A percentile compares a stretch with the other conserved stretches of the same genome.
These are phyloP conservation scores for Clarias macrocephalus DNA, from an alignment of 2,113 vertebrate genomes.

Conservation along the genomic window DNA sequence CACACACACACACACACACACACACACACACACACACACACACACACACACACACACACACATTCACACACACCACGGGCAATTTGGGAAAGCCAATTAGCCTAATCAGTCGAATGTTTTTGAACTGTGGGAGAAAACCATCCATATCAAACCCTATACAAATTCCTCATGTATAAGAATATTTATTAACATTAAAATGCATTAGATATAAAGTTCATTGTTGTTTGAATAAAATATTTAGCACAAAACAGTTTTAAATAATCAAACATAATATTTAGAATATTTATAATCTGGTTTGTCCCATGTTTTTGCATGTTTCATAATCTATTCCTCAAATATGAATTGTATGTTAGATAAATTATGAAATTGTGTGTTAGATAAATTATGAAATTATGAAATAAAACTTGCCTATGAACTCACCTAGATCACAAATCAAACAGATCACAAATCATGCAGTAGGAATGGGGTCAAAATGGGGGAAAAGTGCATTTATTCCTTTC, in stretches of 20 bases:
- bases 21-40: no score
- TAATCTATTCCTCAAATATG: constrained; percentile 1
- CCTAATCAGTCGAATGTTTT: no score
- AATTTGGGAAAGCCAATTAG: no score
- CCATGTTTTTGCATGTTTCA: neutral
- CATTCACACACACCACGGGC: no score
- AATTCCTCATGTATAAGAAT: neutral
- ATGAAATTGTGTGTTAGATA: neutral
- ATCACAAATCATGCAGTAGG: no score
- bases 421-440: constrained; percentile 3
- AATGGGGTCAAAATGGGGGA: no score
- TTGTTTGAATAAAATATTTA: neutral
- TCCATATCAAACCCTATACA: no score
- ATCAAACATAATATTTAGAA: neutral
- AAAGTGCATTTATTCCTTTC: no score
- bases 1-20: no score
- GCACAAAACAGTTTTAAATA: neutral
- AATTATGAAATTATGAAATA: neutral
- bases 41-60: no score
- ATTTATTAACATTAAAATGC: neutral
- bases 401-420: neutral
- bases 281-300: neutral
- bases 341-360: neutral
- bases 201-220: neutral
- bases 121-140: no score